Conservation (phyloP, 2,888 invertebrate genomes). For the Rhabditoides inermis region DNA sequence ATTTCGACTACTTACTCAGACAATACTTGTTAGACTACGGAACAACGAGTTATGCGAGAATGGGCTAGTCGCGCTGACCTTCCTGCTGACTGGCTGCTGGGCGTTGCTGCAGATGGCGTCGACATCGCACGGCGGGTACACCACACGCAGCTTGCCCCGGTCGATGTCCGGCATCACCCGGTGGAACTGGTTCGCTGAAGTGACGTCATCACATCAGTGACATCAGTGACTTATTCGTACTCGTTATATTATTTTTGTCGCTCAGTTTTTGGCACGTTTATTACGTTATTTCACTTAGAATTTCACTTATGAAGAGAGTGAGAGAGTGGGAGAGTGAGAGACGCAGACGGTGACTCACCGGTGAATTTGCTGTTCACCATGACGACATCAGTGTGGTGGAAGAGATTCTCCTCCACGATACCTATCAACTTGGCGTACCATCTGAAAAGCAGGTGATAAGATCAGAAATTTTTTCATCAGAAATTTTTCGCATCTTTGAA, state of each 20-base stretch:
- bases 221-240: too few relatives aligned
- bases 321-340: background rate
- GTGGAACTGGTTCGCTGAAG: conserved; percentile 35
- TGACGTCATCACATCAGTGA: too few relatives aligned
- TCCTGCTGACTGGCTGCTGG: conserved; percentile 25
- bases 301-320: background rate
- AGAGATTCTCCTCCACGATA: conserved; percentile 53
- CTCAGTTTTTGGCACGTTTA: too few relatives aligned
- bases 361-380: conserved; percentile 58
- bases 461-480: background rate
- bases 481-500: background rate
- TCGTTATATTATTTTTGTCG: too few relatives aligned
- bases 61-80: too few relatives aligned
- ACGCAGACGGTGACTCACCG: conserved; percentile 39
- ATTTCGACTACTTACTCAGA: too few relatives aligned
- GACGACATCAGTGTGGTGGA: conserved; percentile 55
- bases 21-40: too few relatives aligned
- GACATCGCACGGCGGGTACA: conserved; percentile 51
- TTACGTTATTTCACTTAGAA: background rate
- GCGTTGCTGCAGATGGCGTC: conserved; percentile 35
- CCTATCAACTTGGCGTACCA: conserved; percentile 50
- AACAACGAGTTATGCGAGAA: too few relatives aligned
- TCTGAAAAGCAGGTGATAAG: conserved; percentile 7
- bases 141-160: conserved; percentile 42
- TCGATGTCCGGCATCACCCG: conserved; percentile 47